A percentile compares a stretch with the other conserved stretches of the same genome.
Evolutionary conservation across 2,888 invertebrate species (phyloP).

Genomic region (Bhutanitis thaidina): DNA sequence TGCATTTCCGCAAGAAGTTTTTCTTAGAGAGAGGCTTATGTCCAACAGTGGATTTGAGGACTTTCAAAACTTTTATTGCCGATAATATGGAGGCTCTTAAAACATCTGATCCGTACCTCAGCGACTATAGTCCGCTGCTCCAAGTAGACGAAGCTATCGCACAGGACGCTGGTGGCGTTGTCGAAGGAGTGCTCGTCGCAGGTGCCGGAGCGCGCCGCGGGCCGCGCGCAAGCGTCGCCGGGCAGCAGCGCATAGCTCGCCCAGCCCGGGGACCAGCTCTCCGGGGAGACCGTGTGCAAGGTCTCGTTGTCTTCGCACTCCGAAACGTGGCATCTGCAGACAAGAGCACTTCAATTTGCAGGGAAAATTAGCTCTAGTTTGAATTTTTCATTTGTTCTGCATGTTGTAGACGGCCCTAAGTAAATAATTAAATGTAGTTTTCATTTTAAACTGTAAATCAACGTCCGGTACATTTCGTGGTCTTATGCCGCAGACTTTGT

Average conservation of each 20-base stretch:
- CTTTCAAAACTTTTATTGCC: too few relatives aligned
- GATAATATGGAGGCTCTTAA: too few relatives aligned
- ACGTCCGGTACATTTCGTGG: too few relatives aligned
- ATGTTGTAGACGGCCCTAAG: too few relatives aligned
- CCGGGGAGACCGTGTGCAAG: constrained; percentile 30
- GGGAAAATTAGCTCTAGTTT: too few relatives aligned
- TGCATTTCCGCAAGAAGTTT: too few relatives aligned
- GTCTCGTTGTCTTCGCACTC: constrained; percentile 67
- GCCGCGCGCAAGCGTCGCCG: constrained; percentile 44
- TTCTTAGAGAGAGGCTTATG: too few relatives aligned
- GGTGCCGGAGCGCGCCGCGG: constrained; percentile 33
- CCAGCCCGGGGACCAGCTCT: constrained; percentile 45
- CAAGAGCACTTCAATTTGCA: not conserved
- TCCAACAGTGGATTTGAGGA: too few relatives aligned
- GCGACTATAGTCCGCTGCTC: constrained; percentile 71
- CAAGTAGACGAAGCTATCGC: constrained; percentile 70
- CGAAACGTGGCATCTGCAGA: constrained; percentile 67
- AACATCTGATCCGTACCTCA: constrained; percentile 55
- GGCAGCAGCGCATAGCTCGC: constrained; percentile 41
- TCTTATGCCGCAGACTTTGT: too few relatives aligned
- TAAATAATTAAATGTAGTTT: too few relatives aligned
- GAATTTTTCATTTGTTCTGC: too few relatives aligned
- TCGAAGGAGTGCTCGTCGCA: constrained; percentile 58
- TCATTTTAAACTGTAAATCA: too few relatives aligned
- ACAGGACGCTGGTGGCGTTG: constrained; percentile 44